Percentiles rank a stretch among this genome's conserved stretches.
phyloP scores from a whole-genome alignment of 2,888 invertebrate genomes.

The Acrocyrtus sp. region DNA sequence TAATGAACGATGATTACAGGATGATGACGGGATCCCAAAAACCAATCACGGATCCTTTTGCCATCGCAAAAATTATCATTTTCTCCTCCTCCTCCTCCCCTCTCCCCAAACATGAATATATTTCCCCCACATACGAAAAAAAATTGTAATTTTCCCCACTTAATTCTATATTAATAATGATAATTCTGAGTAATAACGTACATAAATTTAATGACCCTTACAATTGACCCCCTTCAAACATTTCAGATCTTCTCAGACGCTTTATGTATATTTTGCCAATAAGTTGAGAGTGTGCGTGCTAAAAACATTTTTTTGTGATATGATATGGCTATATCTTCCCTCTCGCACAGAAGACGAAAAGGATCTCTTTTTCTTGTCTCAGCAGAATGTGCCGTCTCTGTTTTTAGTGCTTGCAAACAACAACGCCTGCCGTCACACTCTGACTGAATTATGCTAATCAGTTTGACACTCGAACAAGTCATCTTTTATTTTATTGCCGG shows the following conservation, averaged over 20 bases:
- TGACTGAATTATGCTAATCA: conserved; percentile 61
- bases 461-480: conserved; percentile 59
- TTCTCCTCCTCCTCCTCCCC: no score
- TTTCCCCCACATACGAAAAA: no score
- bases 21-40: no score
- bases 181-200: conserved; percentile 10
- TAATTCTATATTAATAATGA: neutral
- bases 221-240: conserved; percentile 54
- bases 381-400: no score
- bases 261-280: no score
- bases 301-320: neutral
- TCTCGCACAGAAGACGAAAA: neutral
- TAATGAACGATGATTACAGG: no score
- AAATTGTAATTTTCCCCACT: no score
- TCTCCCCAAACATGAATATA: no score
- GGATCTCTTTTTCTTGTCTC: neutral
- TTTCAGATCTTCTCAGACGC: no score
- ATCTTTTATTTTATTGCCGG: conserved; percentile 51
- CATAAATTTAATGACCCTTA: conserved; percentile 60
- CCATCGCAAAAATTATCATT: no score
- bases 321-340: neutral
- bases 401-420: conserved; percentile 37
- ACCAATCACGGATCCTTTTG: no score
- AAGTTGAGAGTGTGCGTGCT: no score
- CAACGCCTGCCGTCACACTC: conserved; percentile 38